phyloP scores from a whole-genome alignment of 2,797 vertebrate species.

The Ambastaia sidthimunki region DNA sequence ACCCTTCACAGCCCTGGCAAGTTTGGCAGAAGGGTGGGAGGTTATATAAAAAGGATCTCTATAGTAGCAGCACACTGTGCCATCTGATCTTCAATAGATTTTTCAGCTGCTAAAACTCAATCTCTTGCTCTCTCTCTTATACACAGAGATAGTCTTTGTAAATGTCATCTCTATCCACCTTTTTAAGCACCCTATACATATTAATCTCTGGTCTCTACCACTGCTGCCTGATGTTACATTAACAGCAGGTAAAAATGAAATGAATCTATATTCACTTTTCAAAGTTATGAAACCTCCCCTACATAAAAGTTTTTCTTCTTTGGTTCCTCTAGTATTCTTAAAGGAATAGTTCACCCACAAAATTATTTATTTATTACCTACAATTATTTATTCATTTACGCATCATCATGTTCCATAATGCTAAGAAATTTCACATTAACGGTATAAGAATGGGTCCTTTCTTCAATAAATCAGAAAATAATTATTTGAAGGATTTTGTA shows the following conservation, averaged over 20 bases:
- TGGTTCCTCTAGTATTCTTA: too few relatives aligned
- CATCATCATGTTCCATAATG: too few relatives aligned
- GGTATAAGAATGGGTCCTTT: too few relatives aligned
- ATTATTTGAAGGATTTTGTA: too few relatives aligned
- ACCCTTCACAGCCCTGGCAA: constrained; percentile 53
- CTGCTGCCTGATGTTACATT: not conserved
- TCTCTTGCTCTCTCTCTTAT: constrained; percentile 6
- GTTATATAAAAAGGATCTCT: constrained; percentile 76
- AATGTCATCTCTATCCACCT: constrained; percentile 37
- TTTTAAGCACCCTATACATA: not conserved
- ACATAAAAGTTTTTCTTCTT: too few relatives aligned
- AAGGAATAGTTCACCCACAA: too few relatives aligned
- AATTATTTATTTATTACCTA: too few relatives aligned
- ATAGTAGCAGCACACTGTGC: constrained; percentile 57
- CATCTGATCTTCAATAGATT: constrained; percentile 74
- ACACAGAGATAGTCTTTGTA: constrained; percentile 5
- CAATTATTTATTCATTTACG: too few relatives aligned
- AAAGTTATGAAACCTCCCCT: too few relatives aligned
- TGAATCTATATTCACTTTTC: not conserved
- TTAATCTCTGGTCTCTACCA: not conserved
- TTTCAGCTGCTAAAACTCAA: constrained; percentile 63
- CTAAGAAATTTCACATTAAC: too few relatives aligned
- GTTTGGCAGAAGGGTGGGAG: constrained; percentile 67
- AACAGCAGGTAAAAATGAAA: not conserved
- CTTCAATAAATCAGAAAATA: too few relatives aligned